Base-by-base conservation (phyloP, 2,888 invertebrate genomes). In the Caenorhabditis sp. region DNA sequence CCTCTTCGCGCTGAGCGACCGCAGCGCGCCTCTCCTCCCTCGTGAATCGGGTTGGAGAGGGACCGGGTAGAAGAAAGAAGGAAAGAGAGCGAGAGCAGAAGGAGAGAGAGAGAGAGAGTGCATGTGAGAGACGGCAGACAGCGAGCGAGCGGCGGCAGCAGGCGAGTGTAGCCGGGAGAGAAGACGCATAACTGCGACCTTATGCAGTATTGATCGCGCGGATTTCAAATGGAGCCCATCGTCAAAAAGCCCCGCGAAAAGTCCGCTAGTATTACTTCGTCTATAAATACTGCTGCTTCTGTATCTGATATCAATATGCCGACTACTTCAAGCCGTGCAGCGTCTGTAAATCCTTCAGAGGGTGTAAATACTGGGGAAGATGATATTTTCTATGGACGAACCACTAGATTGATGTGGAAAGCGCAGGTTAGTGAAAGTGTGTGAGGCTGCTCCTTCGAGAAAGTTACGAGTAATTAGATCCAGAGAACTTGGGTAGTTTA, bases 321-420 rank as follows among this genome's bases (percentile, higher is more conserved):
- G 8, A 55, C 65, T 0, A 65, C 65, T 24, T 55, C 56, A 17
- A 53, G 26, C 24, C 9, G 35, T 24, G 20, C 45, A 9, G 6
- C 45, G 4, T 17, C 59, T 52, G 15, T 17, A 2, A 7, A 5
- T 11, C 55, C 35, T 2, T 4, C 32, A n/a, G 26, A 35, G 2
- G 15, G n/a, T 2, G 17, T 59, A 9, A 22, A 39, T 8, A 26
- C 22, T 15, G 8, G n/a, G 91, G 77, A 92, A 91, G 84, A 93
- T 93, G 9, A 93, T 93, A 2, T 62, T 4, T 71, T 65, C 17
- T 71, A 27, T 22, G 76, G 76, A 15, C 52, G 70, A 17, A 93
- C 93, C 24, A 93, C 93, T 7, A 91, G 94, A 20, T 91, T 93
- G 81, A 93, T 93, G 50, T 94, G 94, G 94, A 93, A 93, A 4